Evolutionary conservation across 2,797 vertebrate genomes (phyloP).

Genomic region (Channa striata): DNA sequence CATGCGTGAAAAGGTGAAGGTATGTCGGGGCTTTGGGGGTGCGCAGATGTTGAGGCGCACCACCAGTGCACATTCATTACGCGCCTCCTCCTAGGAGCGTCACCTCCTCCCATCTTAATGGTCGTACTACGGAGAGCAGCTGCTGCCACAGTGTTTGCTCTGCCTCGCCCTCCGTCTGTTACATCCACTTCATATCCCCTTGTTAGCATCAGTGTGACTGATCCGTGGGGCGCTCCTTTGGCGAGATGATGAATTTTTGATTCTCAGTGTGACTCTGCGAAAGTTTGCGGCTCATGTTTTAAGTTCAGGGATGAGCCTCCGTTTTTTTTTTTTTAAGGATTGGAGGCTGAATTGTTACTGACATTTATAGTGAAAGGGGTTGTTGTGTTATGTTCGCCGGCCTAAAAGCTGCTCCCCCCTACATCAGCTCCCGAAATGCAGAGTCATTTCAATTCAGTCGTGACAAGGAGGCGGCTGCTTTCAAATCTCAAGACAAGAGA

Average conservation of each 20-base stretch:
- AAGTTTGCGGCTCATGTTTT: conserved; percentile 27
- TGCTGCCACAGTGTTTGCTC: conserved; percentile 78
- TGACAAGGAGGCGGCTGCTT: conserved; percentile 23
- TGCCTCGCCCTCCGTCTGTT: conserved; percentile 67
- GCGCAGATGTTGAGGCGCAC: conserved; percentile 71
- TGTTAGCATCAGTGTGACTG: conserved; percentile 54
- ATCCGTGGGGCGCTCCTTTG: conserved; percentile 45
- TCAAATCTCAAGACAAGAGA: conserved; percentile 23
- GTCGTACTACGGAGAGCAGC: conserved; percentile 74
- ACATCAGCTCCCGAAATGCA: conserved; percentile 14
- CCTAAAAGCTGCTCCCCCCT: conserved; percentile 4
- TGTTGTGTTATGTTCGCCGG: conserved; percentile 19
- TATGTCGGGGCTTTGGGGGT: conserved; percentile 38
- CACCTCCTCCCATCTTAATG: conserved; percentile 74
- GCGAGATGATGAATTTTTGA: conserved; percentile 57
- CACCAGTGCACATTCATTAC: conserved; percentile 73
- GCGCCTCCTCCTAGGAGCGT: conserved; percentile 59
- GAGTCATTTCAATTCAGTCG: neutral
- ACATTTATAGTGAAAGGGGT: conserved; percentile 18
- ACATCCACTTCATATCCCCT: conserved; percentile 60
- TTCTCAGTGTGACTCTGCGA: conserved; percentile 1
- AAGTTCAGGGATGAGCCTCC: conserved; percentile 25
- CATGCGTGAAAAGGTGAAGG: conserved; percentile 29
- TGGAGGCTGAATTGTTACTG: conserved; percentile 26
- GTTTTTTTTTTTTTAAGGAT: neutral